Percentiles rank a stretch among this genome's conserved stretches.
Conservation (phyloP, 2,797 vertebrate species). For the Labroides dimidiatus region DNA sequence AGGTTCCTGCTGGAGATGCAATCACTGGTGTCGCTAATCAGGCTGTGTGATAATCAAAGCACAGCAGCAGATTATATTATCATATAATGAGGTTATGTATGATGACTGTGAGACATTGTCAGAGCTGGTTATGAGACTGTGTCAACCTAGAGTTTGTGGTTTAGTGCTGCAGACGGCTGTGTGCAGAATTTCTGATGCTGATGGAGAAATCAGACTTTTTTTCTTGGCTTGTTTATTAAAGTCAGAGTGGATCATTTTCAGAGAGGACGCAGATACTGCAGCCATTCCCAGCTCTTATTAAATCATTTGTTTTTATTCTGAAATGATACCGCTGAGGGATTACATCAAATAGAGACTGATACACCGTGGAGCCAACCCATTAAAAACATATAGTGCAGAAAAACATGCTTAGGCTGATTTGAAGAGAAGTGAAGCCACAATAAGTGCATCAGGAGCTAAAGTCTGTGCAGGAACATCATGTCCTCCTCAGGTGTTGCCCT, state of each 20-base stretch:
- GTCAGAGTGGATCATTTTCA: conserved; percentile 2
- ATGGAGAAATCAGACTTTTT: conserved; percentile 1
- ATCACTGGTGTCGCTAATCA: conserved; percentile 54
- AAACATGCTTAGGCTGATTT: no score
- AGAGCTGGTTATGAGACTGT: conserved; percentile 30
- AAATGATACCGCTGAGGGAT: background rate
- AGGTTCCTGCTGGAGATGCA: conserved; percentile 48
- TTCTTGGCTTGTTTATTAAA: conserved; percentile 4
- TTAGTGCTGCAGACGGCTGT: conserved; percentile 1
- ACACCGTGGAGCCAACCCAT: no score
- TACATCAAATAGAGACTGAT: background rate
- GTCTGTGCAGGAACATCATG: no score
- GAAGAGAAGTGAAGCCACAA: no score
- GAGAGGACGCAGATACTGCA: background rate
- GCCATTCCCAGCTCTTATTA: background rate
- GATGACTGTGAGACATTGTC: conserved; percentile 37
- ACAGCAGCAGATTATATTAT: conserved; percentile 62
- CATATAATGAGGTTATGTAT: conserved; percentile 62
- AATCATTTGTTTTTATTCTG: background rate
- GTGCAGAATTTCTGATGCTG: conserved; percentile 3
- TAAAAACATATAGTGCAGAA: no score
- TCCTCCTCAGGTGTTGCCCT: no score
- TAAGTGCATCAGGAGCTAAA: no score
- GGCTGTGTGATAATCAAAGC: conserved; percentile 57
- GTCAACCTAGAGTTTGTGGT: conserved; percentile 20